A percentile compares a stretch with the other conserved stretches of the same genome.
Conservation (phyloP, 2,888 invertebrate genomes). For the Ypsolopha scabrella region DNA sequence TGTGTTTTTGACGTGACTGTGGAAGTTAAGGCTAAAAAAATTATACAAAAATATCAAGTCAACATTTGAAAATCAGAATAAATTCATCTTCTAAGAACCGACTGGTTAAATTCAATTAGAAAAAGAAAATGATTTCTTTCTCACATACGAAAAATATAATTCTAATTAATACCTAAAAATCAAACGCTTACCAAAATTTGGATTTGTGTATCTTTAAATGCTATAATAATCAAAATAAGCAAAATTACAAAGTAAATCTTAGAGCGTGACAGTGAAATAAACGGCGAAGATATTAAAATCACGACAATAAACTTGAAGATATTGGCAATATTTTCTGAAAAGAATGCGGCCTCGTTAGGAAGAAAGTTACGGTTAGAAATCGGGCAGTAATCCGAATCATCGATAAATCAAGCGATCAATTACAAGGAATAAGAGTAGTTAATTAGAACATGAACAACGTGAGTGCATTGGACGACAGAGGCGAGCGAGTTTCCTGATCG, state of each 20-base stretch:
- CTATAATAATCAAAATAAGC: background rate
- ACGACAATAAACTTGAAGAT: background rate
- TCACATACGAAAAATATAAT: too few species aligned
- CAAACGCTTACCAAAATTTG: too few species aligned
- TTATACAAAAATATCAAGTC: background rate
- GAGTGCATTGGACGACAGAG: slow-evolving; percentile 3
- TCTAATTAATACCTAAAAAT: too few species aligned
- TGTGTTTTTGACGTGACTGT: slow-evolving; percentile 21
- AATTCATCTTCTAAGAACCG: too few species aligned
- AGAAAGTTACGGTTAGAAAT: slow-evolving; percentile 15
- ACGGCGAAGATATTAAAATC: background rate
- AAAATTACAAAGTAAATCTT: background rate
- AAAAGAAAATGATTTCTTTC: too few species aligned
- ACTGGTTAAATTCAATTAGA: too few species aligned
- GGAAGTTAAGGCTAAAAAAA: slow-evolving; percentile 16
- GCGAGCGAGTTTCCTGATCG: slow-evolving; percentile 7
- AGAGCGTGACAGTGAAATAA: background rate
- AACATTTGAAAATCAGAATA: background rate
- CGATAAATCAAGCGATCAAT: slow-evolving; percentile 28
- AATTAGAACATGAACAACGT: slow-evolving; percentile 6
- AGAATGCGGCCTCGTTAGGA: slow-evolving; percentile 27
- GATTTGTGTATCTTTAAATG: background rate
- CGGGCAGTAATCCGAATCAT: slow-evolving; percentile 14
- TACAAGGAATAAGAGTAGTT: slow-evolving; percentile 10
- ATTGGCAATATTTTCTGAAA: slow-evolving; percentile 3